Conservation (phyloP, 1,140 invertebrate species). For the Neodiprion pinetum region DNA sequence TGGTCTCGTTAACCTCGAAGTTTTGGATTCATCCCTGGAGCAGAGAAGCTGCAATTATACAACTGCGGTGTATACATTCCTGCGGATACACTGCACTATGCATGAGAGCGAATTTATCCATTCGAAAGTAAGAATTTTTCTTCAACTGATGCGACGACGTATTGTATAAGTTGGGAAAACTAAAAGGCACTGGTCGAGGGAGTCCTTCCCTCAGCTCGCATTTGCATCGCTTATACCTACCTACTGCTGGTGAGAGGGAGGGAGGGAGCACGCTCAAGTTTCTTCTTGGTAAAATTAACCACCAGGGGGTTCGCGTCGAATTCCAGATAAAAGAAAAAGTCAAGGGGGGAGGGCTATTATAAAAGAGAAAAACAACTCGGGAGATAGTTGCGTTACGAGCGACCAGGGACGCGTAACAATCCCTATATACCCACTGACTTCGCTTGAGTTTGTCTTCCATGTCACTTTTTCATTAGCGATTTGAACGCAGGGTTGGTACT, state of each 20-base stretch:
- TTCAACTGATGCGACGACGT: no score
- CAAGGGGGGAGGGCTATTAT: constrained; percentile 45
- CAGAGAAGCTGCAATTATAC: no score
- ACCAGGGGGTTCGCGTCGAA: constrained; percentile 46
- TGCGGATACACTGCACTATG: no score
- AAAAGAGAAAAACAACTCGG: constrained; percentile 57
- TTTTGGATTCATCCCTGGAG: neutral
- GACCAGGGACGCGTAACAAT: constrained; percentile 58
- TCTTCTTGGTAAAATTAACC: constrained; percentile 42
- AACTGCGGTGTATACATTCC: no score
- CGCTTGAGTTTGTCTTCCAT: neutral
- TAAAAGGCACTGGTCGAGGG: neutral
- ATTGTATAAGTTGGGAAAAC: no score
- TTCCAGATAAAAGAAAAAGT: constrained; percentile 47
- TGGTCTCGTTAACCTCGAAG: neutral
- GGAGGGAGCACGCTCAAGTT: constrained; percentile 24
- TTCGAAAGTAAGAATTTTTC: no score
- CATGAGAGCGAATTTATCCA: no score
- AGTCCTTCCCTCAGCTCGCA: constrained; percentile 27
- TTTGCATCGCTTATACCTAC: constrained; percentile 56
- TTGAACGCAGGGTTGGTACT: neutral
- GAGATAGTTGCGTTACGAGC: constrained; percentile 59
- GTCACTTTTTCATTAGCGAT: neutral
- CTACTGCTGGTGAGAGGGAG: neutral
- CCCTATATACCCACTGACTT: constrained; percentile 14